These are phyloP conservation scores for Drosophila mercatorum DNA, from an alignment of 2,888 invertebrate species.

Conservation along the genomic window DNA sequence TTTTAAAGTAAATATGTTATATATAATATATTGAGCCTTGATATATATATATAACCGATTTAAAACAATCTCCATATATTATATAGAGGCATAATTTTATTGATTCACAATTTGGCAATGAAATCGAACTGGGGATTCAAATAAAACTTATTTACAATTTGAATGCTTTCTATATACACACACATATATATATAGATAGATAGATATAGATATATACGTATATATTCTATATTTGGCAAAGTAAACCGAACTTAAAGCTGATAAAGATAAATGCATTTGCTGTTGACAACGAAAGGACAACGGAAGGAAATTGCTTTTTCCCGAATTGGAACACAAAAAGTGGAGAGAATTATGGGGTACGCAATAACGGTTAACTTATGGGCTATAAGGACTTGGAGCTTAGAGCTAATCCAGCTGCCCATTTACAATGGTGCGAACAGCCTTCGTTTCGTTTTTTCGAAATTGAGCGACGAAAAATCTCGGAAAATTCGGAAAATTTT, in stretches of 20 bases:
- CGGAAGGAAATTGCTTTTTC: slow-evolving; percentile 4
- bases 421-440: slow-evolving; percentile 39
- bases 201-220: background rate
- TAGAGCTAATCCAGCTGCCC: slow-evolving; percentile 38
- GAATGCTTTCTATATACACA: slow-evolving; percentile 11
- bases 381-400: slow-evolving; percentile 29
- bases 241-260: slow-evolving; percentile 38
- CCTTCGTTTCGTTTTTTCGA: slow-evolving; percentile 14
- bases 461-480: slow-evolving; percentile 23
- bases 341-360: slow-evolving; percentile 6
- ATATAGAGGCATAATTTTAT: slow-evolving; percentile 36
- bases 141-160: slow-evolving; percentile 18
- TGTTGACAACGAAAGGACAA: slow-evolving; percentile 12
- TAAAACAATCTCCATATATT: background rate
- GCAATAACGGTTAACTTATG: slow-evolving; percentile 33
- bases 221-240: background rate
- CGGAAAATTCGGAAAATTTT: slow-evolving; percentile 5
- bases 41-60: background rate
- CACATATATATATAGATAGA: background rate
- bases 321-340: slow-evolving; percentile 24
- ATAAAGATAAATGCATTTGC: slow-evolving; percentile 64
- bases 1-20: background rate
- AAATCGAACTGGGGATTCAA: slow-evolving; percentile 6
- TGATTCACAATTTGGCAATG: slow-evolving; percentile 30
- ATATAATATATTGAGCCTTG: too few species aligned